Percentiles rank a stretch among this genome's conserved stretches.
Evolutionary conservation across 2,888 invertebrate genomes (phyloP).

Genomic region (Trichogramma dendrolimi): DNA sequence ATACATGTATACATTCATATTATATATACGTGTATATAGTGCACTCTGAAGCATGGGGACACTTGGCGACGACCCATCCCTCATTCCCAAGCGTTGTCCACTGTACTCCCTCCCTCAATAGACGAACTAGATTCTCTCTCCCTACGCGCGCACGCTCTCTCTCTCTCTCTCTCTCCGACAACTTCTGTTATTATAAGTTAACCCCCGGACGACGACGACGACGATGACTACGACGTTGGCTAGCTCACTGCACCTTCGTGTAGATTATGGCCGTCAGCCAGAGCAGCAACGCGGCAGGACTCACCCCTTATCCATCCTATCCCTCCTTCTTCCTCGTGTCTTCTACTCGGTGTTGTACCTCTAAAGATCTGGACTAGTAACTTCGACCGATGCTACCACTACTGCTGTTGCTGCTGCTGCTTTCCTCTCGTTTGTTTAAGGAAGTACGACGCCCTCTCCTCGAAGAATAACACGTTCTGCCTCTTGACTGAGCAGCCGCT

Average conservation of each 20-base stretch:
- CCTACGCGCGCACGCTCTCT: constrained; percentile 34
- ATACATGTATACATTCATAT: constrained; percentile 10
- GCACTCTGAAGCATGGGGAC: constrained; percentile 45
- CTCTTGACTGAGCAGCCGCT: constrained; percentile 34
- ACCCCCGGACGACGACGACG: constrained; percentile 36
- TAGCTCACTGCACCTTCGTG: constrained; percentile 26
- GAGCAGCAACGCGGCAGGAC: constrained; percentile 40
- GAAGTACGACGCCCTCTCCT: constrained; percentile 40
- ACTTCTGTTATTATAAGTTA: constrained; percentile 54
- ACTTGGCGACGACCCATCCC: constrained; percentile 51
- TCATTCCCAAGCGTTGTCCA: constrained; percentile 47
- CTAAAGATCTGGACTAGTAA: too few species aligned
- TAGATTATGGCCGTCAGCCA: constrained; percentile 52
- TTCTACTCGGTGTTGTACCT: too few species aligned
- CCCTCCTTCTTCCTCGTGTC: constrained; percentile 5
- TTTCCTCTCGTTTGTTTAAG: constrained; percentile 42
- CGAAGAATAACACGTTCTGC: constrained; percentile 50
- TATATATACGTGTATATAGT: constrained; percentile 40
- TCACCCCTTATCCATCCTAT: constrained; percentile 19
- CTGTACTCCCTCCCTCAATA: constrained; percentile 38
- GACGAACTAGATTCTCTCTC: not conserved
- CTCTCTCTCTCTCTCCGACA: constrained; percentile 39
- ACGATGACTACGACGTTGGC: not conserved
- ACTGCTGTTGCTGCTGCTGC: too few species aligned
- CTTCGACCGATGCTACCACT: too few species aligned